These are phyloP conservation scores for Eonycteris spelaea DNA, from an alignment of 2,113 vertebrate genomes.

Conservation along the genomic window DNA sequence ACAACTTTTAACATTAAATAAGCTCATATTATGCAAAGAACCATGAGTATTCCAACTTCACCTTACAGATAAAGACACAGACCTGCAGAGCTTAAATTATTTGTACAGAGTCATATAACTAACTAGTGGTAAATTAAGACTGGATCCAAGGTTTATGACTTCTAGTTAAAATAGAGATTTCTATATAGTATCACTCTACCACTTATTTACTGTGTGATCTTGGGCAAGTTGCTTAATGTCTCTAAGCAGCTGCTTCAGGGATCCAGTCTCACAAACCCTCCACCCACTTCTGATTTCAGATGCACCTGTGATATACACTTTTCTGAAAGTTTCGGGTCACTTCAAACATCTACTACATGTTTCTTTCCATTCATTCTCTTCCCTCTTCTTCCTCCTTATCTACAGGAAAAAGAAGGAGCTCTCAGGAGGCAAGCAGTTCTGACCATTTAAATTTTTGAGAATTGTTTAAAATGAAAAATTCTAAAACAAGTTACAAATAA, in stretches of 20 bases:
- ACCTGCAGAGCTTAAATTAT: neutral
- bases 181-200: neutral
- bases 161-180: neutral
- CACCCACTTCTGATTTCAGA: neutral
- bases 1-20: neutral
- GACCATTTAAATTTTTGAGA: neutral
- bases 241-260: neutral
- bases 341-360: neutral
- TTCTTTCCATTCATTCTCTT: neutral
- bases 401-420: neutral
- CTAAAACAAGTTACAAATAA: neutral
- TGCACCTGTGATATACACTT: neutral
- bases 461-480: neutral
- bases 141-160: neutral
- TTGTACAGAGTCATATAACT: neutral
- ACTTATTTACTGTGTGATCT: neutral
- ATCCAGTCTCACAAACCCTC: neutral
- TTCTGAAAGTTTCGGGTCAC: neutral
- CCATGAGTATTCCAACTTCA: neutral
- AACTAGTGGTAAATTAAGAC: neutral
- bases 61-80: neutral
- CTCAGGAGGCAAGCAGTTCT: neutral
- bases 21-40: neutral
- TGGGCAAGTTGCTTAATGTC: neutral
- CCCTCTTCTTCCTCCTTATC: neutral